Conservation (phyloP, 2,113 vertebrate species). For the Symphodus melops region DNA sequence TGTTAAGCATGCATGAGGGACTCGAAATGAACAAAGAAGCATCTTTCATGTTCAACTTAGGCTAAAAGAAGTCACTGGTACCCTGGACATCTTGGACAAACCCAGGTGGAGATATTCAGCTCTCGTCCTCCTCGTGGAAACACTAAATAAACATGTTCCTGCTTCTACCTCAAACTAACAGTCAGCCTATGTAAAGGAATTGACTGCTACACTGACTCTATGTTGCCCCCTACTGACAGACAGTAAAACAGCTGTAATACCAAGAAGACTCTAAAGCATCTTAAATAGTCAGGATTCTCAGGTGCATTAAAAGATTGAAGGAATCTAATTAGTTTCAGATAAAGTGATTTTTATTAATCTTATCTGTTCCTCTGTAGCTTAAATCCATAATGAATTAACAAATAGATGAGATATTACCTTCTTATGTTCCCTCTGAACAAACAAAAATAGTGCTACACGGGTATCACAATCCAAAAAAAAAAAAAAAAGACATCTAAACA, state of each 20-base stretch:
- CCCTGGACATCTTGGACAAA: neutral
- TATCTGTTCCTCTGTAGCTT: slow-evolving; percentile 58
- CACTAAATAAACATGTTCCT: slow-evolving; percentile 4
- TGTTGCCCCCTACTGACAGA: slow-evolving; percentile 66
- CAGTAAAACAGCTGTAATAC: neutral
- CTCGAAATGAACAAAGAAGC: slow-evolving; percentile 14
- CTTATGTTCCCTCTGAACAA: slow-evolving; percentile 68
- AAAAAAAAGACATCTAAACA: slow-evolving; percentile 26
- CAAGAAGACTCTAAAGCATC: neutral
- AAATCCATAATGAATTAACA: slow-evolving; percentile 42
- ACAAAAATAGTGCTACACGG: slow-evolving; percentile 57
- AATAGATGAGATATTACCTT: slow-evolving; percentile 43
- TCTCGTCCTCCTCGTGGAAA: neutral
- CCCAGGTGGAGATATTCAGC: neutral
- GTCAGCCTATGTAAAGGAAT: slow-evolving; percentile 8
- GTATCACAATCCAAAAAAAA: slow-evolving; percentile 34
- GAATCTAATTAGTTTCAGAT: neutral
- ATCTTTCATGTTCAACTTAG: neutral
- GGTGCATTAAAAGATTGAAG: neutral
- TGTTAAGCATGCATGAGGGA: slow-evolving; percentile 20
- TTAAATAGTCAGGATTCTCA: neutral
- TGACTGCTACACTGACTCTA: slow-evolving; percentile 43
- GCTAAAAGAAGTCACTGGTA: neutral
- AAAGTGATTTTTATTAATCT: slow-evolving; percentile 71
- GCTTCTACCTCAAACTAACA: neutral